Percentiles rank a stretch among this genome's conserved stretches.
These are phyloP conservation scores for Biston betularia DNA, from an alignment of 2,888 invertebrate species.

Conservation along the genomic window DNA sequence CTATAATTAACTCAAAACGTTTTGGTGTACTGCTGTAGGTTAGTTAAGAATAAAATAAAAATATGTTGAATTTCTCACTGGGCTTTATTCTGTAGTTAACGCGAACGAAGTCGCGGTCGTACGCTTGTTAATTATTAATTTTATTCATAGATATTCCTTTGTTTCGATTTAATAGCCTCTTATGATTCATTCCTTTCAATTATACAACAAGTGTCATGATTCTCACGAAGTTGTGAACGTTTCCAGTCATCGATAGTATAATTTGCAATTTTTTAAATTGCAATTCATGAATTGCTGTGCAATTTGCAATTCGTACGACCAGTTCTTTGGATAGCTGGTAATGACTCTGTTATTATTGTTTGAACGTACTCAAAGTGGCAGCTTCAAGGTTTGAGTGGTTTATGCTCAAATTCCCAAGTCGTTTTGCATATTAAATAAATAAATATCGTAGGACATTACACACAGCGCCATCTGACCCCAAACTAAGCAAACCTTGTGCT, in stretches of 20 bases:
- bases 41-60: too few species aligned
- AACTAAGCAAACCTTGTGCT: too few species aligned
- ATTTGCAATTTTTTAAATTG: conserved; percentile 29
- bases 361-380: conserved; percentile 13
- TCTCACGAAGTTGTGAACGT: conserved; percentile 27
- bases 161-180: background rate
- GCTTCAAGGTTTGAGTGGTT: background rate
- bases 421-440: too few species aligned
- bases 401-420: too few species aligned
- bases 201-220: conserved; percentile 22
- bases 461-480: too few species aligned
- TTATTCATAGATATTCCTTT: conserved; percentile 1
- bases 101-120: too few species aligned
- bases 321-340: conserved; percentile 23
- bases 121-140: too few species aligned
- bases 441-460: too few species aligned
- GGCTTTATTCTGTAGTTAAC: too few species aligned
- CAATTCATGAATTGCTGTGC: conserved; percentile 12
- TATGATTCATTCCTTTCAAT: conserved; percentile 14
- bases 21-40: too few species aligned
- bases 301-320: conserved; percentile 32
- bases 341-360: conserved; percentile 27
- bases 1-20: too few species aligned
- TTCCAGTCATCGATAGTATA: conserved; percentile 20
- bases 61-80: too few species aligned